Evolutionary conservation across 2,797 vertebrate species (phyloP), one percentile per base, ranked within the genome.

Genomic region (Anisognathus igniventris): DNA sequence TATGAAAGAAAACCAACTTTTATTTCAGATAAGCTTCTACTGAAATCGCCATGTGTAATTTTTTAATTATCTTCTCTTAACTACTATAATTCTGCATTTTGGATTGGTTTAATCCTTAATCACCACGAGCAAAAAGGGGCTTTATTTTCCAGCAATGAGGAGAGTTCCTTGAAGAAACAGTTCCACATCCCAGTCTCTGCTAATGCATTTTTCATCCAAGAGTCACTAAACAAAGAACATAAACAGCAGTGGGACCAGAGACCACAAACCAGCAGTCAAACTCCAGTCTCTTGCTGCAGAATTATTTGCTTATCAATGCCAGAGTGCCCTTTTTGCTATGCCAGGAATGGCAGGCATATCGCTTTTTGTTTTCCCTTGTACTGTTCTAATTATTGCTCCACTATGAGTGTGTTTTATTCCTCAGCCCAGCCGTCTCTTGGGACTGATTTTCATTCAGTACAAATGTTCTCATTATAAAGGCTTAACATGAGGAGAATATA

Each of bases 401-500:
- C 68, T 82, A 40, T 66, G 60, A 95, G 76, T 40, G 75, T 2
- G 9, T 54, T 95, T 92, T 85, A 80, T 56, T 94, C 61, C 89
- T 88, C 77, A 86, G 71, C 76, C 71, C 74, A 66, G 77, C 19
- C 14, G 0, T 76, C 86, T 92, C 95, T 90, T 28, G 74, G 90
- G 94, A 92, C 84, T 95, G 88, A 77, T 74, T 88, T 96, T 93
- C 95, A 90, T 93, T 94, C 91, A 89, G 84, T 92, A 97, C 93
- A 93, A 96, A 97, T 93, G 93, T 95, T 96, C 94, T 93, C 91
- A 95, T 95, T 96, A 92, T 80, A 73, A 93, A 91, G 74, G 76
- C 53, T 88, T 75, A 87, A 62, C 94, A 76, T 22, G 92, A 97
- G 88, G 74, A 95, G 96, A 96, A 96, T 97, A 88, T 17, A 95